Evolutionary conservation across 2,113 vertebrate species (phyloP).

Genomic region (Lophotis ruficrista): DNA sequence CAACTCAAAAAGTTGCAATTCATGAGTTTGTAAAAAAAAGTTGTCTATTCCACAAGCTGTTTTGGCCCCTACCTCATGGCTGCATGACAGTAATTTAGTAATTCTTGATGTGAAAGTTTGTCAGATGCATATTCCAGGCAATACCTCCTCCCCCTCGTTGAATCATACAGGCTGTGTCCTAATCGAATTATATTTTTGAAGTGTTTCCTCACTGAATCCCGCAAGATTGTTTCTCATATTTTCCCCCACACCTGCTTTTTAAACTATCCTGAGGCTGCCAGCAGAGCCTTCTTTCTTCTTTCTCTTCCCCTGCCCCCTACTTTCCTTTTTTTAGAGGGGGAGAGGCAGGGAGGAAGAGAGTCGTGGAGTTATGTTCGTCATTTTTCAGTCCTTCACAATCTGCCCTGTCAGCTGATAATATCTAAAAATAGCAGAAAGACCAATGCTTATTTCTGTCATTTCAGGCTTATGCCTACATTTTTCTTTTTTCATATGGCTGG

Average conservation of each 20-base stretch:
- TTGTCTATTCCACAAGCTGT: conserved; percentile 25
- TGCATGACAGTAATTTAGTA: conserved; percentile 72
- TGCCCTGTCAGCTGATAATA: conserved; percentile 58
- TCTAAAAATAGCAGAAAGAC: conserved; percentile 66
- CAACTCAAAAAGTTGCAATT: conserved; percentile 28
- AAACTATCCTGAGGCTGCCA: conserved; percentile 49
- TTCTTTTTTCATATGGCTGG: neutral
- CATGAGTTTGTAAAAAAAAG: neutral
- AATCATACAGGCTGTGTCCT: conserved; percentile 78
- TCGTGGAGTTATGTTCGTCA: conserved; percentile 47
- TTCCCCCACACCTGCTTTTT: conserved; percentile 65
- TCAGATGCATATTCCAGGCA: conserved; percentile 78
- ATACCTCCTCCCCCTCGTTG: conserved; percentile 78
- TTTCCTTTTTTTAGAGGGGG: neutral
- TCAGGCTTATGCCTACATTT: neutral
- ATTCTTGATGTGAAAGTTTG: conserved; percentile 71
- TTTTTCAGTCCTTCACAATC: conserved; percentile 61
- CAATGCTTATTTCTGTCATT: conserved; percentile 17
- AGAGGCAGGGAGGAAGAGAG: neutral
- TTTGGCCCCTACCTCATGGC: conserved; percentile 64
- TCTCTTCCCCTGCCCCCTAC: neutral
- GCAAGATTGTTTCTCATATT: conserved; percentile 72
- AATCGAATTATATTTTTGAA: conserved; percentile 80
- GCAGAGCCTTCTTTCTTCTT: conserved; percentile 30
- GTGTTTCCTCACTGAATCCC: conserved; percentile 78